Conservation (phyloP, 2,888 invertebrate species). For the Atrina japonica region DNA sequence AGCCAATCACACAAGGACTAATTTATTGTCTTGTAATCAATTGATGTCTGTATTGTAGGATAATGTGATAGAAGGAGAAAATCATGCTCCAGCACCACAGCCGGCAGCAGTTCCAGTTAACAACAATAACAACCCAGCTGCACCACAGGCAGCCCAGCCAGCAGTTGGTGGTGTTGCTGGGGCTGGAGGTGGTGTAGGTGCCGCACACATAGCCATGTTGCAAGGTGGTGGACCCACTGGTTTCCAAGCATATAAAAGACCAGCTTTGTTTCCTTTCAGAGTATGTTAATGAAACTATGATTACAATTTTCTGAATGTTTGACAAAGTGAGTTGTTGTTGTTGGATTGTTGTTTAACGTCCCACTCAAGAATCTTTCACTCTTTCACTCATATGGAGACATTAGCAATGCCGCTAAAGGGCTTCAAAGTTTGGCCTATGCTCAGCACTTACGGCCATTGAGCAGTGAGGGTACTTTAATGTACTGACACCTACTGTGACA, state of each 20-base stretch:
- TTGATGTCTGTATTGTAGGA: slow-evolving; percentile 67
- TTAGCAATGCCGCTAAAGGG: too few relatives aligned
- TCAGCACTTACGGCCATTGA: too few relatives aligned
- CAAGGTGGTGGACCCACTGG: slow-evolving; percentile 89
- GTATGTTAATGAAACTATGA: slow-evolving; percentile 46
- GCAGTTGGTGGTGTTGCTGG: slow-evolving; percentile 24
- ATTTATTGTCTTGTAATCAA: too few relatives aligned
- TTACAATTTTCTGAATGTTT: background rate
- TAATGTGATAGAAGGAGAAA: slow-evolving; percentile 67
- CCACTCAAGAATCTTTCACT: too few relatives aligned
- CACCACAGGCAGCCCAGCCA: slow-evolving; percentile 33
- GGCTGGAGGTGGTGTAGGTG: slow-evolving; percentile 65
- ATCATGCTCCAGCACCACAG: slow-evolving; percentile 43
- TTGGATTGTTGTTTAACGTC: too few relatives aligned
- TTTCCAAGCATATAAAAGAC: slow-evolving; percentile 94
- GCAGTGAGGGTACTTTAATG: too few relatives aligned
- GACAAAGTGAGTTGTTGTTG: too few relatives aligned
- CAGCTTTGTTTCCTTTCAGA: slow-evolving; percentile 66
- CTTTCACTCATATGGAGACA: too few relatives aligned
- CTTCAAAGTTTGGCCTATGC: too few relatives aligned
- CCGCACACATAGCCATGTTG: slow-evolving; percentile 83
- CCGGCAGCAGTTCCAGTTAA: slow-evolving; percentile 39
- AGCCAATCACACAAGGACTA: too few relatives aligned
- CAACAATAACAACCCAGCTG: slow-evolving; percentile 35
- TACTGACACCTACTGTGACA: too few relatives aligned